These are phyloP conservation scores for Gymnothorax reevesii DNA, from an alignment of 2,797 vertebrate genomes.

Conservation along the genomic window DNA sequence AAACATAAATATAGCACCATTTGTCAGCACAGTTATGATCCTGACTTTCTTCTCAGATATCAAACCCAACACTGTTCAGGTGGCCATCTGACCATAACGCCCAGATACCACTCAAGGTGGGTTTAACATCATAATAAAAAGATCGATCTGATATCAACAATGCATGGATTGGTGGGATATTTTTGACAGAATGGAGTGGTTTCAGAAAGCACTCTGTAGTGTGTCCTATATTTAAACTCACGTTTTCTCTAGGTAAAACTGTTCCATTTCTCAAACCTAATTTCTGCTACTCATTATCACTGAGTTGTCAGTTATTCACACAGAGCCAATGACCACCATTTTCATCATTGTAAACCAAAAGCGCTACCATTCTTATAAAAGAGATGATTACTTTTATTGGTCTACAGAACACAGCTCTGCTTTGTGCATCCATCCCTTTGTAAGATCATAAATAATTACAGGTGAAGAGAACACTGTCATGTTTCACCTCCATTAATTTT, in stretches of 20 bases:
- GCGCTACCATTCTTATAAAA: not conserved
- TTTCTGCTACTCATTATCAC: not conserved
- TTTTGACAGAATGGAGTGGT: not conserved
- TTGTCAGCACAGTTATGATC: not conserved
- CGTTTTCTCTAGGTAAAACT: not conserved
- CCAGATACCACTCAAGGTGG: not conserved
- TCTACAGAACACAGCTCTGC: not conserved
- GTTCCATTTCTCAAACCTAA: not conserved
- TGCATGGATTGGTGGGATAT: not conserved
- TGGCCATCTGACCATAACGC: not conserved
- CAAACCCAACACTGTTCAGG: not conserved
- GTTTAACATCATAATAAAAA: not conserved
- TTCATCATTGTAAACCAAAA: conserved; percentile 2
- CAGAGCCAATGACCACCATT: not conserved
- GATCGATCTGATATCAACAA: not conserved
- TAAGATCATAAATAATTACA: conserved; percentile 7
- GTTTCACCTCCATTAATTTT: conserved; percentile 23
- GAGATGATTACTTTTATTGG: not conserved
- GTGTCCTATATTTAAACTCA: not conserved
- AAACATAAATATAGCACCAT: not conserved
- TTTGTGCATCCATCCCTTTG: not conserved
- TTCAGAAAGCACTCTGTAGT: not conserved
- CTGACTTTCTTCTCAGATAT: not conserved
- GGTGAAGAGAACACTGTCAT: conserved; percentile 4
- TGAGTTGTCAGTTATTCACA: not conserved